These are phyloP conservation scores for Sminthurides aquaticus DNA, from an alignment of 2,888 invertebrate species.

Conservation along the genomic window DNA sequence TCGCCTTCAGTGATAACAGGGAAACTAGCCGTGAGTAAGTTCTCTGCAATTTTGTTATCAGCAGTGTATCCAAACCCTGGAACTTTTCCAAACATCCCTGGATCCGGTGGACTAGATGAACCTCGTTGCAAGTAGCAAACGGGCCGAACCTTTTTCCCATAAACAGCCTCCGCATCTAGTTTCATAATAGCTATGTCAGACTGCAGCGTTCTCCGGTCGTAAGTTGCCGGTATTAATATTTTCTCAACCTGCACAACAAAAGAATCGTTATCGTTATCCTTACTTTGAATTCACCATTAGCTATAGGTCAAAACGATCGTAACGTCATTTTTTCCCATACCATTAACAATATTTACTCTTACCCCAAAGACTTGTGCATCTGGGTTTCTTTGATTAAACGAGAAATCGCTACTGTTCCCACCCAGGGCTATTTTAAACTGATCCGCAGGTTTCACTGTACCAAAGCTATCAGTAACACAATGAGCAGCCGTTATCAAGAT, in stretches of 20 bases:
- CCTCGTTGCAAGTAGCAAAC: constrained; percentile 22
- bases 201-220: constrained; percentile 23
- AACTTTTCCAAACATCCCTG: constrained; percentile 23
- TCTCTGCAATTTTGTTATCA: constrained; percentile 18
- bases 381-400: background rate
- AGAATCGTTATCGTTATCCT: background rate
- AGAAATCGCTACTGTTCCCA: constrained; percentile 19
- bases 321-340: too few species aligned
- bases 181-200: constrained; percentile 26
- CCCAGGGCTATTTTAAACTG: constrained; percentile 23
- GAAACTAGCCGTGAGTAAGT: constrained; percentile 15
- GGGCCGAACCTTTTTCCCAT: constrained; percentile 22
- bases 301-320: too few species aligned
- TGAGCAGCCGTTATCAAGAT: constrained; percentile 22
- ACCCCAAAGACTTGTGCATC: constrained; percentile 22
- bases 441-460: constrained; percentile 5
- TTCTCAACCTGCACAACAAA: constrained; percentile 20
- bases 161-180: constrained; percentile 15
- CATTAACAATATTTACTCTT: too few species aligned
- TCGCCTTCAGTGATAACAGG: constrained; percentile 19
- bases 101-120: constrained; percentile 5
- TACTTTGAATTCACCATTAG: too few species aligned
- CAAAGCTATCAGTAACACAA: constrained; percentile 22
- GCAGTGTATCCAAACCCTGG: constrained; percentile 23
- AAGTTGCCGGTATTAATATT: constrained; percentile 24